Evolutionary conservation across 2,113 vertebrate genomes (phyloP), one percentile per base, ranked within the genome.

Genomic region (Callaeas wilsoni): DNA sequence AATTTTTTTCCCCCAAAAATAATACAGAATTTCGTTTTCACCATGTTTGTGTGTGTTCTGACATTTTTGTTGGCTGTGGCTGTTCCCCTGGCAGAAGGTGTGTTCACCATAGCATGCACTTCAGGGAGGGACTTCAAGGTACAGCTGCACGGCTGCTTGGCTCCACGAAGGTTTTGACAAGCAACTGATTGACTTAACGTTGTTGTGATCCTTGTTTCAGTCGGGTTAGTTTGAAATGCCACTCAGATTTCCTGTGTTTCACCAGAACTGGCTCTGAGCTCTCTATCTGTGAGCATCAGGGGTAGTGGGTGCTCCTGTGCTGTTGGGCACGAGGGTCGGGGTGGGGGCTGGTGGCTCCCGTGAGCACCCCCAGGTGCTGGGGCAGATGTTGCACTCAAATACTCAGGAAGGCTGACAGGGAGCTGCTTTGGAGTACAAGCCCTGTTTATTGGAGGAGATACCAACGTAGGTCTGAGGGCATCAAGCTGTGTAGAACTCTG

Each of bases 301-400:
- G 42, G 5, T 4, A 8, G n/a, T 3, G 22, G 42, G 63, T 29
- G 1, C 4, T 52, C 37, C 39, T 9, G 12, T 41, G 29, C 20
- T 30, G 21, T 2, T 42, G 64, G 33, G 27, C 1, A 1, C 2
- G 1, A 23, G 55, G 39, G 69, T 39, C 2, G 11, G 69, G 63
- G 14, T 4, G 3, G 12, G 41, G 46, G 29, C 22, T 53, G 29
- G 20, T 30, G 57, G n/a, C 21, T 65, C 19, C 18, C 4, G 29
- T 7, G 9, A 8, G 67, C 78, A 53, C 21, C 49, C 27, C 12
- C 7, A 2, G 39, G 4, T 12, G 55, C 50, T 49, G 29, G 26
- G 42, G 46, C 13, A 27, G 9, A 2, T 4, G 8, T 9, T 33
- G 63, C 55, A 2, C 46, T 60, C 53, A 3, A 2, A 15, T 16